Conservation (phyloP, 2,113 vertebrate species). For the Lipophrys pholis region DNA sequence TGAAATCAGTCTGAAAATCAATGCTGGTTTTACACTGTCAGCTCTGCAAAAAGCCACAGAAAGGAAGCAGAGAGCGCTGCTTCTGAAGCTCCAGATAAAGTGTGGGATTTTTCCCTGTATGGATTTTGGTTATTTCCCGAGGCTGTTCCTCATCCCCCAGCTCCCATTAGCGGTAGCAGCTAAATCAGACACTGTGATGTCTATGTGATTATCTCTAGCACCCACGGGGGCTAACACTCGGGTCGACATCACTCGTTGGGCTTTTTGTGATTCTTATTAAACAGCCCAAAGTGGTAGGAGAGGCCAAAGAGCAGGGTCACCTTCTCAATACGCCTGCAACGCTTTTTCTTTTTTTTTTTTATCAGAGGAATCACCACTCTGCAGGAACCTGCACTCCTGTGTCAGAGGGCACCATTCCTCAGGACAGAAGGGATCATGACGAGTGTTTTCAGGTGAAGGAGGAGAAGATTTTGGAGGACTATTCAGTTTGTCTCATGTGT, state of each 20-base stretch:
- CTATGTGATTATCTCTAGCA: conserved; percentile 46
- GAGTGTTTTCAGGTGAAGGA: conserved; percentile 16
- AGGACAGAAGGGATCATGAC: conserved; percentile 12
- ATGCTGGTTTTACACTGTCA: conserved; percentile 10
- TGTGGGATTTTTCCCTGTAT: conserved; percentile 24
- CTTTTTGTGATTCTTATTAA: conserved; percentile 48
- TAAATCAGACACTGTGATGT: conserved; percentile 32
- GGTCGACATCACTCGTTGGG: conserved; percentile 46
- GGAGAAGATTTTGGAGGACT: not conserved
- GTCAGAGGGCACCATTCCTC: conserved; percentile 37
- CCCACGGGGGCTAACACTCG: conserved; percentile 31
- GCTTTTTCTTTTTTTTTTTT: conserved; percentile 16
- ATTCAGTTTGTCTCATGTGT: conserved; percentile 3
- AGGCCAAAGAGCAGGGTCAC: conserved; percentile 41
- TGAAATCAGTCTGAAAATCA: conserved; percentile 55
- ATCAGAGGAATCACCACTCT: conserved; percentile 23
- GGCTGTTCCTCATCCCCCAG: conserved; percentile 45
- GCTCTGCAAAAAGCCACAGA: not conserved
- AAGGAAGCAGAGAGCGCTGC: conserved; percentile 1
- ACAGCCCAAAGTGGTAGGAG: conserved; percentile 41
- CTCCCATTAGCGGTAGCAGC: conserved; percentile 18
- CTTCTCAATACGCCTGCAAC: conserved; percentile 19
- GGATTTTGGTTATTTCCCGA: conserved; percentile 44
- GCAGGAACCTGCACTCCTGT: conserved; percentile 15
- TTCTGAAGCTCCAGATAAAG: conserved; percentile 26